Evolutionary conservation across 2,113 vertebrate species (phyloP).

Genomic region (Coregonus clupeaformis): DNA sequence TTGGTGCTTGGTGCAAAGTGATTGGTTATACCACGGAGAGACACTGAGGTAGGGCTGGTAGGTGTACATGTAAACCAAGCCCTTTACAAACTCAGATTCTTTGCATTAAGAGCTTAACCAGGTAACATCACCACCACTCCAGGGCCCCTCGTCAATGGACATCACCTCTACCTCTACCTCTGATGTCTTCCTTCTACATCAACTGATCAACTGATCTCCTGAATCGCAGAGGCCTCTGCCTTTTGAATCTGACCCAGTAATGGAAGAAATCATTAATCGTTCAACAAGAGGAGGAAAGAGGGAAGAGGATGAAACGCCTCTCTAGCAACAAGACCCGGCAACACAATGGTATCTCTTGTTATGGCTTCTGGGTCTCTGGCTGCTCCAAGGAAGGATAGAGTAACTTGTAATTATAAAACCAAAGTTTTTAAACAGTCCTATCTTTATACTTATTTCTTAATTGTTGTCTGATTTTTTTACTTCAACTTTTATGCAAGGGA

Average conservation of each 20-base stretch:
- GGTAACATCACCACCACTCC: constrained; percentile 59
- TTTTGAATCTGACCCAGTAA: constrained; percentile 10
- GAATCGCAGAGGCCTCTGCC: constrained; percentile 7
- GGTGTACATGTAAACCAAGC: constrained; percentile 85
- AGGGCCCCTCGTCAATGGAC: constrained; percentile 20
- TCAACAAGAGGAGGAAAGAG: constrained; percentile 48
- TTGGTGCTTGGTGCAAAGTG: constrained; percentile 49
- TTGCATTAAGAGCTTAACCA: constrained; percentile 72
- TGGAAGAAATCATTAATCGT: constrained; percentile 22
- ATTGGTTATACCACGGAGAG: constrained; percentile 75
- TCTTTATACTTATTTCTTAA: background rate
- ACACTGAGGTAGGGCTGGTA: constrained; percentile 81
- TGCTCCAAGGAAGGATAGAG: constrained; percentile 39
- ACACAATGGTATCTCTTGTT: constrained; percentile 60
- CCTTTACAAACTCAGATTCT: constrained; percentile 74
- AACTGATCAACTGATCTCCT: constrained; percentile 10
- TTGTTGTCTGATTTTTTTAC: background rate
- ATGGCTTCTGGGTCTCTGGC: constrained; percentile 23
- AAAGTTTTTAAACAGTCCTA: background rate
- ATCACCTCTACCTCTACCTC: constrained; percentile 14
- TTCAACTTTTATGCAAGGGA: background rate
- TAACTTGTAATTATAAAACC: constrained; percentile 27
- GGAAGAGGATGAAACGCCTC: constrained; percentile 48
- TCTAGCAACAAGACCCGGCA: constrained; percentile 9
- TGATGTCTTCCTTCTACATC: constrained; percentile 10